Percentiles rank a stretch among this genome's conserved stretches.
Evolutionary conservation across 2,888 invertebrate species (phyloP).

Genomic region (Phlogophora meticulosa): DNA sequence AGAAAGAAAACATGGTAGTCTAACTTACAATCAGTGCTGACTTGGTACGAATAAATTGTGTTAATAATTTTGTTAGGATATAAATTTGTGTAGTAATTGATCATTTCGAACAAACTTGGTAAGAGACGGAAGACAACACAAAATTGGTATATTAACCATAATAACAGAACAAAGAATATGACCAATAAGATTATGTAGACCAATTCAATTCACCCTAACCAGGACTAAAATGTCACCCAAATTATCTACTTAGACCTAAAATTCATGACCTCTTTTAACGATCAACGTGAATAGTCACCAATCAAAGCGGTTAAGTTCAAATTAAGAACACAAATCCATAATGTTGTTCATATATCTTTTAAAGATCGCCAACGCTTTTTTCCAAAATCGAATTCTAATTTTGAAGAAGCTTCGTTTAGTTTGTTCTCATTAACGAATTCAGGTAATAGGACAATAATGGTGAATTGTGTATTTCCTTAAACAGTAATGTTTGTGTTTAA

Average conservation of each 20-base stretch:
- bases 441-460: constrained; percentile 22
- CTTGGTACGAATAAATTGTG: background rate
- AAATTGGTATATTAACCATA: too few relatives aligned
- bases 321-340: constrained; percentile 33
- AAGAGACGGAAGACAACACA: background rate
- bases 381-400: constrained; percentile 53
- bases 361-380: constrained; percentile 47
- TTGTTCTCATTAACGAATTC: constrained; percentile 20
- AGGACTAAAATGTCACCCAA: constrained; percentile 18
- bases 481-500: background rate
- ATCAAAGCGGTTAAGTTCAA: constrained; percentile 35
- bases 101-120: background rate
- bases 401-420: constrained; percentile 9
- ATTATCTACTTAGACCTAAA: constrained; percentile 31
- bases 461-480: constrained; percentile 42
- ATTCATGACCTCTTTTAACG: constrained; percentile 4
- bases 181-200: constrained; percentile 1
- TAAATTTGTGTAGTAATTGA: background rate
- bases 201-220: constrained; percentile 3
- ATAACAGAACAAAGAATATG: constrained; percentile 35
- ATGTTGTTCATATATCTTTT: constrained; percentile 26
- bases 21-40: background rate
- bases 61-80: too few relatives aligned
- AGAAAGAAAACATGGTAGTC: background rate
- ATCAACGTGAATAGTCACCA: constrained; percentile 17